Evolutionary conservation across 2,888 invertebrate species (phyloP).

Genomic region (Criorhina ranunculi): DNA sequence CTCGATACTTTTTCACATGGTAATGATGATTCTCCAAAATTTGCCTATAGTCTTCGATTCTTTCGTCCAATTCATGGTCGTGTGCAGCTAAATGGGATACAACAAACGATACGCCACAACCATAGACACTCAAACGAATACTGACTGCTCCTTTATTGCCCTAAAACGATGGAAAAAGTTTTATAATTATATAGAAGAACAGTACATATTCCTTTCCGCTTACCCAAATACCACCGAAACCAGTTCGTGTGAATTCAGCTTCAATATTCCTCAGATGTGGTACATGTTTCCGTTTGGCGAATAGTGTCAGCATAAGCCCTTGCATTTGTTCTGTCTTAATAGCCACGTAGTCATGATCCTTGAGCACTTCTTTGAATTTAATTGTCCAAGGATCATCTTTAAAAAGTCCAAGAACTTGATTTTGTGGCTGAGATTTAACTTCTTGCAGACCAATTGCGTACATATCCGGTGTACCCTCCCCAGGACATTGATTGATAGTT

Average conservation of each 20-base stretch:
- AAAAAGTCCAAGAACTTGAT: conserved; percentile 91
- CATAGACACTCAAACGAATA: conserved; percentile 93
- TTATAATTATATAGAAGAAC: no score
- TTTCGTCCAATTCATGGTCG: conserved; percentile 92
- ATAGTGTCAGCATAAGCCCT: conserved; percentile 92
- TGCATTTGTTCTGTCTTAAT: conserved; percentile 93
- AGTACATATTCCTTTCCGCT: conserved; percentile 82
- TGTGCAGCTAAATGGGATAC: conserved; percentile 97
- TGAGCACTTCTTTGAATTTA: conserved; percentile 89
- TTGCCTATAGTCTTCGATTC: conserved; percentile 94
- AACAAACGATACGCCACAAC: conserved; percentile 94
- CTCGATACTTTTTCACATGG: conserved; percentile 90
- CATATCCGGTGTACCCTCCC: conserved; percentile 91
- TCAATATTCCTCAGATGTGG: conserved; percentile 93
- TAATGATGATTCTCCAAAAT: conserved; percentile 94
- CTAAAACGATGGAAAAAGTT: conserved; percentile 86
- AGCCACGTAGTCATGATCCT: conserved; percentile 89
- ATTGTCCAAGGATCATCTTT: conserved; percentile 95
- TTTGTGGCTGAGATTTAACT: conserved; percentile 94
- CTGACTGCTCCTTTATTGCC: conserved; percentile 98
- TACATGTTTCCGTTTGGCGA: conserved; percentile 91
- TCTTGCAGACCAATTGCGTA: conserved; percentile 95
- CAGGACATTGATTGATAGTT: conserved; percentile 86
- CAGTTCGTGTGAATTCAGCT: conserved; percentile 94
- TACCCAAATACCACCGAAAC: conserved; percentile 96